A percentile compares a stretch with the other conserved stretches of the same genome.
Evolutionary conservation across 2,113 vertebrate genomes (phyloP).

Genomic region (Heterocephalus glaber): DNA sequence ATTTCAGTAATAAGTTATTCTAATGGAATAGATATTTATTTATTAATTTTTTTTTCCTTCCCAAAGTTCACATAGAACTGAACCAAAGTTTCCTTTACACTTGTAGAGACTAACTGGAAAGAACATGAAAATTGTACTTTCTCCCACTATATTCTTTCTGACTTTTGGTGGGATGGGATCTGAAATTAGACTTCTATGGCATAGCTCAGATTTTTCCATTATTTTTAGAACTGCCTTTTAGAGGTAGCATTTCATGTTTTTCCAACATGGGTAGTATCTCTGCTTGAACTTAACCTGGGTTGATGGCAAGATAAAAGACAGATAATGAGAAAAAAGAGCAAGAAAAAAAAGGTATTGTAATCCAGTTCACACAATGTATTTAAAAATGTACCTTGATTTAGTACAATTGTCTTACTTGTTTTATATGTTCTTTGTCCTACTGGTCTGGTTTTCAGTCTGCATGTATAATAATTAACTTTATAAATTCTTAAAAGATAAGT

Average conservation of each 20-base stretch:
- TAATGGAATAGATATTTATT: not conserved
- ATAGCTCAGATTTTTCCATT: not conserved
- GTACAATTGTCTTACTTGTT: not conserved
- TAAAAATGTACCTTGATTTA: not conserved
- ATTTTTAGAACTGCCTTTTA: not conserved
- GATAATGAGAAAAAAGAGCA: not conserved
- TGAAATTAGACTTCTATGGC: constrained; percentile 1
- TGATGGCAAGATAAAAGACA: not conserved
- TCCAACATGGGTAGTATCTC: not conserved
- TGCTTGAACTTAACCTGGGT: not conserved
- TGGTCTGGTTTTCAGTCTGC: not conserved
- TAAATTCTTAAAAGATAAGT: not conserved
- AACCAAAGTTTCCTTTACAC: not conserved
- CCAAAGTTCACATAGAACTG: not conserved
- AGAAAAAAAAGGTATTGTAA: not conserved
- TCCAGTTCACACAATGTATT: not conserved
- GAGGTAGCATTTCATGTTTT: not conserved
- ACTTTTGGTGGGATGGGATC: not conserved
- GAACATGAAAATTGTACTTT: not conserved
- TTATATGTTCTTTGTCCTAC: not conserved
- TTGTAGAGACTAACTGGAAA: not conserved
- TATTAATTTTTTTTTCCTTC: constrained; percentile 1
- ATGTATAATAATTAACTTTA: not conserved
- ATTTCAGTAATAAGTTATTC: not conserved
- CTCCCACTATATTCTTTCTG: not conserved